These are phyloP conservation scores for Alloscopus bannaensis DNA, from an alignment of 2,888 invertebrate genomes.

Conservation along the genomic window DNA sequence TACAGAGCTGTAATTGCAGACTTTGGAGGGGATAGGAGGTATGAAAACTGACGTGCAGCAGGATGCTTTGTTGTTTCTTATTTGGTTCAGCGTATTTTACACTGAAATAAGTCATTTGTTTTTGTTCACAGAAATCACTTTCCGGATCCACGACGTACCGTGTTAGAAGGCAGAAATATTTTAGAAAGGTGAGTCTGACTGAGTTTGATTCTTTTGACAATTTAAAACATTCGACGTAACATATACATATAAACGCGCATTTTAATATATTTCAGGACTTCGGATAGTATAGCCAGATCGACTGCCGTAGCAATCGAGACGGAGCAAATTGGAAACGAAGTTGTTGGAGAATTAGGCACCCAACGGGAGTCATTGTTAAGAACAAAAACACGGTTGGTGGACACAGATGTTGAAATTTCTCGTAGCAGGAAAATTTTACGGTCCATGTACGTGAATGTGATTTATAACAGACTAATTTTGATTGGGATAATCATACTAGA, in stretches of 20 bases:
- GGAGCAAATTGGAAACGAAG: conserved; percentile 86
- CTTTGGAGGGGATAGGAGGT: conserved; percentile 70
- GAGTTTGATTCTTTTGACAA: too few relatives aligned
- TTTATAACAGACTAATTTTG: conserved; percentile 86
- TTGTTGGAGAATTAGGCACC: conserved; percentile 84
- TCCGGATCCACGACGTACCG: conserved; percentile 79
- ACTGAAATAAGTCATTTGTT: too few relatives aligned
- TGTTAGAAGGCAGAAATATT: conserved; percentile 78
- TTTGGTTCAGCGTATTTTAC: too few relatives aligned
- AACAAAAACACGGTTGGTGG: conserved; percentile 80
- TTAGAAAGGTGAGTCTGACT: conserved; percentile 77
- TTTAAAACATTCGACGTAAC: not conserved
- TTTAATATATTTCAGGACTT: conserved; percentile 75
- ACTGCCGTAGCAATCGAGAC: conserved; percentile 87
- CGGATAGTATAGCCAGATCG: conserved; percentile 82
- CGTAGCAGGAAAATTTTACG: conserved; percentile 81
- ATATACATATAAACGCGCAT: not conserved
- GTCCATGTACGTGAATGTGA: conserved; percentile 82
- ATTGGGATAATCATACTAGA: conserved; percentile 85
- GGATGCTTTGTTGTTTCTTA: too few relatives aligned
- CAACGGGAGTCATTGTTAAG: conserved; percentile 86
- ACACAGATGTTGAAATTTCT: conserved; percentile 83
- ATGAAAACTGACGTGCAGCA: too few relatives aligned
- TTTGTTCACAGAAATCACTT: conserved; percentile 49
- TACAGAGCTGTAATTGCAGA: conserved; percentile 69